These are phyloP conservation scores for Mus minutoides DNA, from an alignment of 2,797 vertebrate species.

Conservation along the genomic window DNA sequence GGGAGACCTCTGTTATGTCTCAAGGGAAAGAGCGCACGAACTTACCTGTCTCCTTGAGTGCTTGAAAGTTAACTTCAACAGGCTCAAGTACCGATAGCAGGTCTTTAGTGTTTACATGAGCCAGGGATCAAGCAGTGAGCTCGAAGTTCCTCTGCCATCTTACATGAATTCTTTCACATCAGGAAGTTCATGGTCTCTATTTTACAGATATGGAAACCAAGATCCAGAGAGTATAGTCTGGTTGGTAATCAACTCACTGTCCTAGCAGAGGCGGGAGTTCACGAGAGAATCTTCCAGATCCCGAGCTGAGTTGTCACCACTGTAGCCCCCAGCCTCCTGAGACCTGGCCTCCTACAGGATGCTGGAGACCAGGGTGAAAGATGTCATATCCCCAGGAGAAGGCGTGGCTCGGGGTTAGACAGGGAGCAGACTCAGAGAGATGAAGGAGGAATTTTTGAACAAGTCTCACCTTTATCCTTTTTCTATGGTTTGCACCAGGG, in stretches of 20 bases:
- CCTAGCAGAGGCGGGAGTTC: background rate
- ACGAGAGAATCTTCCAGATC: background rate
- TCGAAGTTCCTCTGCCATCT: background rate
- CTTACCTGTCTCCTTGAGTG: background rate
- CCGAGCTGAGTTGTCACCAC: background rate
- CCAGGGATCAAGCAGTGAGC: background rate
- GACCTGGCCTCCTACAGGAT: background rate
- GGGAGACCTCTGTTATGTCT: background rate
- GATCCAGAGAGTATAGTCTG: background rate
- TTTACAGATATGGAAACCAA: conserved; percentile 5
- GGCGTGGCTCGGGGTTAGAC: background rate
- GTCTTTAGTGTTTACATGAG: background rate
- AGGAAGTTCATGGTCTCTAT: background rate
- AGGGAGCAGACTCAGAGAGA: background rate
- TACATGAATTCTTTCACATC: background rate
- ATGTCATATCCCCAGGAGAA: background rate
- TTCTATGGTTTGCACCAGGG: background rate
- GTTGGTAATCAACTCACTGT: no score
- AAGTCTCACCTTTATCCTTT: background rate
- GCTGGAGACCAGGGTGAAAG: background rate
- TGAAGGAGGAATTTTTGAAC: background rate
- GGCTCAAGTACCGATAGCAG: background rate
- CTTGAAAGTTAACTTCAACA: background rate
- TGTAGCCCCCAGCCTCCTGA: background rate
- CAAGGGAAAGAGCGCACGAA: background rate